Base-by-base conservation (phyloP, 30 jellyfish, hydroid and myxozoan genomes). In the Aurelia coerulea region DNA sequence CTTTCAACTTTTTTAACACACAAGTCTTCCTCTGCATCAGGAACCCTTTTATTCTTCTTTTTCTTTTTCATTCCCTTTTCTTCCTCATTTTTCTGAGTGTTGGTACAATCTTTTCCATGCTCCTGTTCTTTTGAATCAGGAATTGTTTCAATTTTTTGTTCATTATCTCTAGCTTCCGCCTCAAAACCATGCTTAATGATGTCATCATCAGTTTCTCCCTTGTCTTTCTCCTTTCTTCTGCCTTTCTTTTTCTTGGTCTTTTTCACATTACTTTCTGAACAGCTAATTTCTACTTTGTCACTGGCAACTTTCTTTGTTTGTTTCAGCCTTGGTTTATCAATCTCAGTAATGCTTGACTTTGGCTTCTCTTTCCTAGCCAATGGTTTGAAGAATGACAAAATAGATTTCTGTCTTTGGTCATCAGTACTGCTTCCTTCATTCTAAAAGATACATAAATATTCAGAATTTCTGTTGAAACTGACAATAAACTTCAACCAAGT, bases 321-420 rank as follows among this genome's bases (percentile, higher is more conserved):
- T 23, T 63, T 9, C 19, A 15, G 16, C 17, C 34, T 41, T 31
- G 8, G 31, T 11, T 59, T 51, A 31, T 68, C 79, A 23, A 17
- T 68, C 79, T 50, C 23, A 16, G 8, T 68, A 13, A 1, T 53
- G 59, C 14, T 67, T 56, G 56, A 63, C 35, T 60, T 49, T 34
- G 4, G 71, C 3, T 29, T 42, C 33, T 53, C 49, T n/a, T 73
- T 68, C 9, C 63, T 39, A 19, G 58, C 19, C 5, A 79, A 60
- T 65, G 82, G 88, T 63, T 84, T 84, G 69, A 84, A 84, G 75
- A 84, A 84, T 11, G 93, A 72, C 53, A 73, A 68, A 53, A 84
- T 84, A 3, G 93, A 84, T 31, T 37, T 65, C 68, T 84, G 93
- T 33, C 70, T 84, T 16, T 50, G 29, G 53, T 64, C 83, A 41